phyloP scores from a whole-genome alignment of 2,113 vertebrate genomes.

The Pogona vitticeps region DNA sequence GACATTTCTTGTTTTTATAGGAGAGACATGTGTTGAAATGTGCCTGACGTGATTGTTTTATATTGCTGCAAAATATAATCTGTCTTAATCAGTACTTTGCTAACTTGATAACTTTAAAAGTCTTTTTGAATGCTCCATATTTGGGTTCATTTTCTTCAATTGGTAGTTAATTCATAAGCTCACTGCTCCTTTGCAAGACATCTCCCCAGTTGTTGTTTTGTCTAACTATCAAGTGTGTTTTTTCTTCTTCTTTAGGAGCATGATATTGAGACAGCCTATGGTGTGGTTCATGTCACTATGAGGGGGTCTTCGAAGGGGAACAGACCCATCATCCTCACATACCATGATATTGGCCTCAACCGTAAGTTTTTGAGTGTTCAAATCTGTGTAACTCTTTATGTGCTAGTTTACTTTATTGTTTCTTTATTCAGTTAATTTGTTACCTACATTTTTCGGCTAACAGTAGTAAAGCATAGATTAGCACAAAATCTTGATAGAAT shows the following conservation, averaged over 20 bases:
- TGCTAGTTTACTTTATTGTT: neutral
- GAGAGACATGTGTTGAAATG: neutral
- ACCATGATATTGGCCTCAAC: slow-evolving; percentile 96
- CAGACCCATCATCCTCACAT: slow-evolving; percentile 94
- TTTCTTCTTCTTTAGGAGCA: slow-evolving; percentile 85
- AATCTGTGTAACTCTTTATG: no score
- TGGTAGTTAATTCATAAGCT: neutral
- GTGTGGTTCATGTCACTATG: slow-evolving; percentile 93
- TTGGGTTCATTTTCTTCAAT: neutral
- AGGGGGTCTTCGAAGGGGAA: slow-evolving; percentile 89
- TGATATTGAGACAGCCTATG: slow-evolving; percentile 91
- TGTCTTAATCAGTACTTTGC: neutral
- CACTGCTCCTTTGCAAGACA: neutral
- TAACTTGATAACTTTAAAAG: neutral
- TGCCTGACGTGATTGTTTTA: neutral
- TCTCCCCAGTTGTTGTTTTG: neutral
- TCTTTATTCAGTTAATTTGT: neutral
- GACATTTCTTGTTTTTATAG: no score
- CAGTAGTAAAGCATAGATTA: neutral
- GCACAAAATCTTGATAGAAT: neutral
- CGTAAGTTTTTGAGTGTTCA: slow-evolving; percentile 79
- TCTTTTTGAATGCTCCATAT: neutral
- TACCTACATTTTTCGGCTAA: neutral
- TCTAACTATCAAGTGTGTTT: neutral
- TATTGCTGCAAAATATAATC: neutral